Conservation (phyloP, 2,888 invertebrate species). For the Megalurothrips usitatus region DNA sequence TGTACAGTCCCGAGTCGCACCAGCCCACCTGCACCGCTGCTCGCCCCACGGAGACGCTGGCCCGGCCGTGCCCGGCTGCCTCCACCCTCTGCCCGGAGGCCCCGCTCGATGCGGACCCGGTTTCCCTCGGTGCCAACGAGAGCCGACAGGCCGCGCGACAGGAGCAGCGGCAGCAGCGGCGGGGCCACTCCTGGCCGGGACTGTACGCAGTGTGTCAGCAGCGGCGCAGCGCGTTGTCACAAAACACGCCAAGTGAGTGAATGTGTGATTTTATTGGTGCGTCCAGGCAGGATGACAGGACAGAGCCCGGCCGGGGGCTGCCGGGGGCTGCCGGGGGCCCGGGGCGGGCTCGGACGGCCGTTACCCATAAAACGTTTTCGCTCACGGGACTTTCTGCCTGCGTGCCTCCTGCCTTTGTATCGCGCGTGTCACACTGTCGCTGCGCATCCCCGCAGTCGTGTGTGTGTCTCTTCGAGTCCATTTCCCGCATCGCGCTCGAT, state of each 20-base stretch:
- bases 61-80: not conserved
- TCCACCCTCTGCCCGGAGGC: not conserved
- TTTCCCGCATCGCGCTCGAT: no score
- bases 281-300: not conserved
- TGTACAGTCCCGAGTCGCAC: not conserved
- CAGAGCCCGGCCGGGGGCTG: no score
- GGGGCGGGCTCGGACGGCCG: not conserved
- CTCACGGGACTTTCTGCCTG: not conserved
- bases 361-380: slow-evolving; percentile 11
- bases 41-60: not conserved
- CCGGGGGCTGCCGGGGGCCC: not conserved
- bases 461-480: no score
- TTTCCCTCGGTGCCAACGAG: not conserved
- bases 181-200: not conserved
- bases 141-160: not conserved
- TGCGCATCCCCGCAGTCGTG: no score
- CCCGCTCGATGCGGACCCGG: not conserved
- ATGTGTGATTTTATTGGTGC: slow-evolving; percentile 23
- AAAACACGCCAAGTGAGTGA: slow-evolving; percentile 15
- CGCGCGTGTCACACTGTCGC: no score
- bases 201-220: not conserved
- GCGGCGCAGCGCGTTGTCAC: not conserved
- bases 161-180: not conserved
- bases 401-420: not conserved
- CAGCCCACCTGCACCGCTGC: not conserved